Evolutionary conservation across 2,888 invertebrate species (phyloP).

Genomic region (Acleris holmiana): DNA sequence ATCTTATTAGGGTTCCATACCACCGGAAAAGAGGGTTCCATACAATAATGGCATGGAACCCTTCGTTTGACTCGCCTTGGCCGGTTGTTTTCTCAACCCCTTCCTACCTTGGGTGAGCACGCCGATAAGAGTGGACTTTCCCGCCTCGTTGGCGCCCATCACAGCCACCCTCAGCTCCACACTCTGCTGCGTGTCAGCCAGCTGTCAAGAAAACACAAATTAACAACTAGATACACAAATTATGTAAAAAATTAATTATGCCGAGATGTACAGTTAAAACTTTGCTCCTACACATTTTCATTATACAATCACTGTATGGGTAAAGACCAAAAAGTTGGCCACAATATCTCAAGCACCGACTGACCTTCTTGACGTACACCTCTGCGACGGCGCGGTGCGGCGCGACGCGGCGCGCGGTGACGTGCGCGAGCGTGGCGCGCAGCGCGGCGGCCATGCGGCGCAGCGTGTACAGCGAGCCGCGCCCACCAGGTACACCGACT

Average conservation of each 20-base stretch:
- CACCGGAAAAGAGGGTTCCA: too few relatives aligned
- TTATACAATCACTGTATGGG: too few relatives aligned
- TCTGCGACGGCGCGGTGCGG: constrained; percentile 90
- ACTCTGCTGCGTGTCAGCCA: constrained; percentile 93
- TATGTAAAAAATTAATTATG: too few relatives aligned
- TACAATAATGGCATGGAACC: too few relatives aligned
- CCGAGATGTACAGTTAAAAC: too few relatives aligned
- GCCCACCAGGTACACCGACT: too few relatives aligned
- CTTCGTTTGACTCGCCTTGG: too few relatives aligned
- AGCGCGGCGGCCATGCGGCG: constrained; percentile 94
- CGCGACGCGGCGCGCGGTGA: constrained; percentile 62
- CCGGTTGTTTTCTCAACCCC: too few relatives aligned
- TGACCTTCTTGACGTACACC: constrained; percentile 91
- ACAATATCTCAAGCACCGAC: too few relatives aligned
- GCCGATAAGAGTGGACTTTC: constrained; percentile 98
- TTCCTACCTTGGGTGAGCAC: constrained; percentile 94
- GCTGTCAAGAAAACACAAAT: constrained; percentile 54
- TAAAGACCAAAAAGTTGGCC: too few relatives aligned
- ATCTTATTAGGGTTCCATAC: too few relatives aligned
- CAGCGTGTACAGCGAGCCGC: constrained; percentile 93
- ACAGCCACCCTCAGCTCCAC: constrained; percentile 97
- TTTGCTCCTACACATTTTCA: too few relatives aligned
- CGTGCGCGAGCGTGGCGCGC: constrained; percentile 87
- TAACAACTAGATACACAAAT: background rate
- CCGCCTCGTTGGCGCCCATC: constrained; percentile 97